Base-by-base conservation (phyloP, 1,140 invertebrate species). In the Dolichoris vasculosae region DNA sequence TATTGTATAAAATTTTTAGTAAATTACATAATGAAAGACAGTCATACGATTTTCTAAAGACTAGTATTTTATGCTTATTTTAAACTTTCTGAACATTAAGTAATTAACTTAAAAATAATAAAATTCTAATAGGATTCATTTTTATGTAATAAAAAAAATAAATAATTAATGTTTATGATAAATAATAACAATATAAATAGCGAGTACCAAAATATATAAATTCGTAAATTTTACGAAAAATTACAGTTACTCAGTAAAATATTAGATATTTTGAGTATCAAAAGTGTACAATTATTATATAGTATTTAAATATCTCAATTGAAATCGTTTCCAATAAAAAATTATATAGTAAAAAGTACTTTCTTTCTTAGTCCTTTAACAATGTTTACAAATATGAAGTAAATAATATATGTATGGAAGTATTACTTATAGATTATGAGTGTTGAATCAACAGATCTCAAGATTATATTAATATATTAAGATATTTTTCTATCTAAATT, bases 401-500 rank as follows among this genome's bases (percentile, higher is more conserved):
- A 82, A 77, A 71, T 84, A 82, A 77, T 87, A 88, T 59, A 73
- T 69, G 59, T 85, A 88, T 86, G 88, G 86, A 88, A 88, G 87
- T 82, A 79, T 88, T 88, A 87, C 82, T 88, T 88, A 67, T 87
- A 55, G 71, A 87, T 85, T 87, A 67, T 78, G 59, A 82, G 15
- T 67, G 73, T 82, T 82, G 46, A 30, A 82, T 86, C 46, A 78
- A 59, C 15, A 82, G 80, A 82, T 86, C 71, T 86, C 59, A 82
- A 86, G 46, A n/a, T 80, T 86, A 78, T 78, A 82, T 82, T 76
- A 77, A 77, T 77, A 77, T 82, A 77, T 77, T 78, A 40, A 73
- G 48, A 55, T 64, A 80, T 64, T 81, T 77, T 40, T 78, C 48
- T 78, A 77, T 82, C 84, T 82, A 82, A 82, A 26, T 40, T 69